Evolutionary conservation across 2,113 vertebrate species (phyloP).

Genomic region (Brachypodius melanocephalos): DNA sequence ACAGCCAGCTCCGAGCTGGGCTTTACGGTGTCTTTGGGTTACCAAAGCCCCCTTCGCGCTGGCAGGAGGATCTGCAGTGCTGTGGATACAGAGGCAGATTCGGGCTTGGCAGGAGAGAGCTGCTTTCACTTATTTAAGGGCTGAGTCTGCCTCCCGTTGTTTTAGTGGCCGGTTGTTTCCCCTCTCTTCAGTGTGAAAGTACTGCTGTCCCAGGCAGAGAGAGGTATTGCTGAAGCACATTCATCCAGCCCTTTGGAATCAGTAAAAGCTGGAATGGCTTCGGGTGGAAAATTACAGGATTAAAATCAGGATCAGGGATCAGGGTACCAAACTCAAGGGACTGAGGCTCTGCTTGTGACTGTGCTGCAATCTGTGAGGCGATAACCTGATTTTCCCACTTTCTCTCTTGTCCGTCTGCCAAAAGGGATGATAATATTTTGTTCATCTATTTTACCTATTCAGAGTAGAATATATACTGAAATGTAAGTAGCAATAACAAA

Average conservation of each 20-base stretch:
- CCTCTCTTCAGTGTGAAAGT: neutral
- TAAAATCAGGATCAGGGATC: neutral
- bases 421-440: neutral
- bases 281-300: neutral
- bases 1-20: neutral
- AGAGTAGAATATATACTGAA: neutral
- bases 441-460: neutral
- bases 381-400: neutral
- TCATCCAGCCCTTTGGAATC: neutral
- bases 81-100: neutral
- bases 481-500: neutral
- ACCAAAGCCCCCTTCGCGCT: neutral
- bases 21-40: neutral
- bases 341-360: neutral
- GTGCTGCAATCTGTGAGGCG: neutral
- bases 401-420: neutral
- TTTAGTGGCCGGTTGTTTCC: neutral
- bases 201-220: neutral
- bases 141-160: slow-evolving; percentile 2
- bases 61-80: neutral
- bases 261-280: neutral
- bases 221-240: neutral
- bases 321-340: neutral
- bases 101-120: neutral
- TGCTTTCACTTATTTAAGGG: slow-evolving; percentile 31